Evolutionary conservation across 2,113 vertebrate genomes (phyloP).

Genomic region (Sander vitreus): DNA sequence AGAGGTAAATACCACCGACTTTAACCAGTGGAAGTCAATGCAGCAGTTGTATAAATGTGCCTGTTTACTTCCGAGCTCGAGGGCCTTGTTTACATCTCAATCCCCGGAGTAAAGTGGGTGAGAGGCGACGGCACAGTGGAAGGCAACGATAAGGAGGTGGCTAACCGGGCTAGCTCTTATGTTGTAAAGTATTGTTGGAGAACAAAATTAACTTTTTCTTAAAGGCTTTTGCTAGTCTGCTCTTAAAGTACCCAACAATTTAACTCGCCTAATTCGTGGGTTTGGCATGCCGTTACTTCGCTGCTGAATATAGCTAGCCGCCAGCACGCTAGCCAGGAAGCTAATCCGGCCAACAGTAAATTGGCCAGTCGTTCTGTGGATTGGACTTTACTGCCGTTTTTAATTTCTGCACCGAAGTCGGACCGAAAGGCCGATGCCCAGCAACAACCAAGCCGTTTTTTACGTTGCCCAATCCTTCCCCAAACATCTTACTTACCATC

Average conservation of each 20-base stretch:
- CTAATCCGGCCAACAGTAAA: slow-evolving; percentile 71
- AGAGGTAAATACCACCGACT: slow-evolving; percentile 71
- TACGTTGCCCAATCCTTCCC: background rate
- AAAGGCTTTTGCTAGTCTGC: background rate
- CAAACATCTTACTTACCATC: background rate
- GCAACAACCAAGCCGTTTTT: background rate
- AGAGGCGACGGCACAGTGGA: slow-evolving; percentile 60
- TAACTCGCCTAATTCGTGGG: background rate
- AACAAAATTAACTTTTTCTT: background rate
- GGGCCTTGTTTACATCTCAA: slow-evolving; percentile 88
- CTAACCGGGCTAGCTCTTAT: background rate
- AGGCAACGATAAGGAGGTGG: slow-evolving; percentile 20
- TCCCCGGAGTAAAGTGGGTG: slow-evolving; percentile 81
- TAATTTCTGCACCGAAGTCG: background rate
- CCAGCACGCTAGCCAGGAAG: slow-evolving; percentile 62
- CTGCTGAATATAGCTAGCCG: slow-evolving; percentile 16
- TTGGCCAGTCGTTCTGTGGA: slow-evolving; percentile 35
- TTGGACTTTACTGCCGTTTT: slow-evolving; percentile 13
- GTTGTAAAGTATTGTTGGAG: background rate
- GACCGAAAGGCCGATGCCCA: background rate
- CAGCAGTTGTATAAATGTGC: slow-evolving; percentile 7
- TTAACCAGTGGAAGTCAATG: background rate
- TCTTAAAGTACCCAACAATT: background rate
- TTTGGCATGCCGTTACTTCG: slow-evolving; percentile 26
- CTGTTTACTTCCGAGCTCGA: slow-evolving; percentile 29